Base-by-base conservation (phyloP, 2,113 vertebrate species). In the Tetraodon nigroviridis region DNA sequence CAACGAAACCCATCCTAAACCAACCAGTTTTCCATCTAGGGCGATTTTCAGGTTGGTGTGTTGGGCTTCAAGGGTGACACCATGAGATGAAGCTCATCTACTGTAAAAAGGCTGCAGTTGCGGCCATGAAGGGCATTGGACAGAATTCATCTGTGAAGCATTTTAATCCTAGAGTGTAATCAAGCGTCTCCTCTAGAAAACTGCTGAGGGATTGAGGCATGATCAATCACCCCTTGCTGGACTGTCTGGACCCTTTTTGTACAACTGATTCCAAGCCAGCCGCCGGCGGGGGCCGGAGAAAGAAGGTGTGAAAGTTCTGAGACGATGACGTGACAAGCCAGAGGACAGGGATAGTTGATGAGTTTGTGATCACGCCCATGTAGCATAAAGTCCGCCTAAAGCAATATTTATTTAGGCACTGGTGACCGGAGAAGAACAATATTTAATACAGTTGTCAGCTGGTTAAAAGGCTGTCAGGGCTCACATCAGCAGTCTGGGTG, bases 151-250 rank as follows among this genome's bases (percentile, higher is more conserved):
- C 62, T 19, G 13, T 8, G 8, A 70, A 76, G 80, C 79, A 75
- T 80, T 82, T 79, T 84, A 81, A 86, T 88, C 84, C 73, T 68
- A 24, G 67, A 65, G 78, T 58, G 77, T 86, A 82, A 86, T 86
- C 58, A 73, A 86, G 81, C 81, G 57, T 83, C 83, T 76, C 76
- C 72, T 83, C 82, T 80, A 74, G 66, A 81, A 77, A 86, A 67
- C 68, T 63, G 44, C 61, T 24, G 71, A 81, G 75, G 75, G 79
- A 81, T 79, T 68, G 75, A 82, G 63, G 68, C 55, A 5, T 69
- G 68, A 86, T 86, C 83, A 78, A 86, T 88, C 80, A 83, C 78
- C 57, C 24, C 73, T 79, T 63, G 78, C 69, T 29, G 70, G 81
- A 83, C 78, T 52, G 80, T 80, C 75, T 77, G 37, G 62, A 55